Conservation (phyloP, 2,113 vertebrate genomes). For the Scatophagus argus region DNA sequence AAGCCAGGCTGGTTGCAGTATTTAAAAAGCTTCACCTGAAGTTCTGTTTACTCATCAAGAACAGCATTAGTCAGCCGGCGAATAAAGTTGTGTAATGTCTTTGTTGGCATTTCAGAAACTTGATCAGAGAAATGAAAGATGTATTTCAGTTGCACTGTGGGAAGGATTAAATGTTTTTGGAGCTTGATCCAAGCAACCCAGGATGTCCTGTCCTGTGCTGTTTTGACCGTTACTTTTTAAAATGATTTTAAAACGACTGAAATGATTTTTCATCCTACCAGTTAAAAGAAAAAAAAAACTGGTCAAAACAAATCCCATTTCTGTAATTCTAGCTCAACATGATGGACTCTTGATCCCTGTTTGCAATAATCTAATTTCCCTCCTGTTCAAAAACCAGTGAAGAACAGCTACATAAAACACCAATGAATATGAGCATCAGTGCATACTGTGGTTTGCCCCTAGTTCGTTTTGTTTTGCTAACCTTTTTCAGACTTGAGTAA, state of each 20-base stretch:
- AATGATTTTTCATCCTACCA: too few relatives aligned
- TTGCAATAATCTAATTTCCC: constrained; percentile 14
- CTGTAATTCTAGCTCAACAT: constrained; percentile 1
- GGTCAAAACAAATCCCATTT: constrained; percentile 6
- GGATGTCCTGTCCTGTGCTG: too few relatives aligned
- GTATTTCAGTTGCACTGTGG: constrained; percentile 16
- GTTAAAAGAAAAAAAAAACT: neutral
- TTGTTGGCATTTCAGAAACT: neutral
- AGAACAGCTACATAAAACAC: constrained; percentile 15
- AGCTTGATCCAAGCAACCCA: too few relatives aligned
- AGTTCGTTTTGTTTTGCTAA: constrained; percentile 68
- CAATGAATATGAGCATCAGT: constrained; percentile 29
- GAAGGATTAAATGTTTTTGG: neutral
- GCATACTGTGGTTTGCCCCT: constrained; percentile 41
- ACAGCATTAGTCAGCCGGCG: neutral
- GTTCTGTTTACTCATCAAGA: too few relatives aligned
- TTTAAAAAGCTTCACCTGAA: neutral
- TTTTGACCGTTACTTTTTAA: too few relatives aligned
- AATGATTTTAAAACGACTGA: too few relatives aligned
- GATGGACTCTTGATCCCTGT: constrained; percentile 10
- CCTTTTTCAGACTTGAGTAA: constrained; percentile 69
- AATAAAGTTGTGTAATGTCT: neutral
- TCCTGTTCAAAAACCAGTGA: constrained; percentile 2
- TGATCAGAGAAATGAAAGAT: too few relatives aligned
- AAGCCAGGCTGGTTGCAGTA: neutral